Base-by-base conservation (phyloP, 2,888 invertebrate species). In the Trachelus tabidus region DNA sequence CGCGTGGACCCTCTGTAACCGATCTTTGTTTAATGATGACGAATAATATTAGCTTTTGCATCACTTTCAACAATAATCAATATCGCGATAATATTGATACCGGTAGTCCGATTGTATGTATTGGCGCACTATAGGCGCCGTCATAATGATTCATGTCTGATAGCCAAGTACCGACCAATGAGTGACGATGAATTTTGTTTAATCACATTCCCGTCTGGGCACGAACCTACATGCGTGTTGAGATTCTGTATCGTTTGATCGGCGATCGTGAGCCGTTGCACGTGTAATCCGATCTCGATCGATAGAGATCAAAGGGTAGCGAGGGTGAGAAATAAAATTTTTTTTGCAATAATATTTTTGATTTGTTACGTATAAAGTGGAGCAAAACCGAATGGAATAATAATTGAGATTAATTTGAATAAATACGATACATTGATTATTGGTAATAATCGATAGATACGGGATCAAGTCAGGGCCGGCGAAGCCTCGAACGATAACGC, bases 41-140 rank as follows among this genome's bases (percentile, higher is more conserved):
- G 34, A 77, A 77, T 74, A 79, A 69, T 75, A 75, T 81, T 35
- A 31, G 23, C 9, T 56, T 23, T 56, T 56, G 56, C 23, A 23
- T 56, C 56, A 56, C 9, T 9, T 23, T 23, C 9, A 23, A 1
- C 6, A 23, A 56, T 56, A 56, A 56, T 9, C 56, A 56, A 56
- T 56, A 56, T 56, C 56, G 56, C 9, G 23, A 56, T 56, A 56
- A 56, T 56, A 56, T 56, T 56, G 56, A 56, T 56, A 56, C 56
- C 56, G 56, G 56, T 56, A 56, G 56, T 56, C 56, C 23, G 56
- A 56, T 56, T 23, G 15, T 23, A 56, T 56, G 15, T 23, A 56
- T 56, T 56, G 56, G 56, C 56, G 23, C 56, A 9, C 56, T 9
- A 23, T 23, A 56, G 56, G 56, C 56, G 56, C 56, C 56, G 56